These are phyloP conservation scores for Heloderma charlesbogerti DNA, from an alignment of 2,113 vertebrate genomes.

Conservation along the genomic window DNA sequence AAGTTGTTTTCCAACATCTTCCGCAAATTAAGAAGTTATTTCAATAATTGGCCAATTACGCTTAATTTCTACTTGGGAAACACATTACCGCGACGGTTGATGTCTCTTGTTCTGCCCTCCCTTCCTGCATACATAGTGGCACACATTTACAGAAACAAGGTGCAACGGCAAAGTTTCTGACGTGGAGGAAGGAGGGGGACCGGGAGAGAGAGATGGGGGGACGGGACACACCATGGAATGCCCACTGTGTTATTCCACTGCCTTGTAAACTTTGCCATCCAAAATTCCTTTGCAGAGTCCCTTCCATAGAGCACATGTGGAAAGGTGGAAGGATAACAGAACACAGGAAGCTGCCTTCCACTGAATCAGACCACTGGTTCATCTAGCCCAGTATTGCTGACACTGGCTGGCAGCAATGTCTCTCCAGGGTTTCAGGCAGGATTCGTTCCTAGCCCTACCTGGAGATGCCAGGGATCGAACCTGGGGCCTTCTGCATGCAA, in stretches of 20 bases:
- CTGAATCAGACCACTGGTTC: too few species aligned
- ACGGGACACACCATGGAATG: too few species aligned
- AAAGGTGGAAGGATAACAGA: too few species aligned
- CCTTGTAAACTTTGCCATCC: background rate
- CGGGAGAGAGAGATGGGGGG: background rate
- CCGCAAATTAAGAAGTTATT: constrained; percentile 74
- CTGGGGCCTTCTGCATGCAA: too few species aligned
- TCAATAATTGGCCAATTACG: constrained; percentile 74
- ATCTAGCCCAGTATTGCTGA: too few species aligned
- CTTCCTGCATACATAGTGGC: constrained; percentile 45
- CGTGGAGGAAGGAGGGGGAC: background rate
- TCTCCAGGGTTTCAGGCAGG: too few species aligned
- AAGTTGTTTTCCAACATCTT: constrained; percentile 73
- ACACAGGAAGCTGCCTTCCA: too few species aligned
- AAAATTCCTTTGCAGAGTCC: background rate
- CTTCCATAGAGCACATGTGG: background rate
- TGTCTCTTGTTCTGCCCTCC: constrained; percentile 65
- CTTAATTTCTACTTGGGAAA: constrained; percentile 72
- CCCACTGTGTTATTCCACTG: background rate
- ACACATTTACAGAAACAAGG: background rate
- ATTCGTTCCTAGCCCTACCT: too few species aligned
- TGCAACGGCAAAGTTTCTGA: constrained; percentile 18
- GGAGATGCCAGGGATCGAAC: too few species aligned
- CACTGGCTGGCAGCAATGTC: too few species aligned
- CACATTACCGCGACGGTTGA: constrained; percentile 63